phyloP scores from a whole-genome alignment of 1,140 invertebrate species.

The Drosophila watanabei region DNA sequence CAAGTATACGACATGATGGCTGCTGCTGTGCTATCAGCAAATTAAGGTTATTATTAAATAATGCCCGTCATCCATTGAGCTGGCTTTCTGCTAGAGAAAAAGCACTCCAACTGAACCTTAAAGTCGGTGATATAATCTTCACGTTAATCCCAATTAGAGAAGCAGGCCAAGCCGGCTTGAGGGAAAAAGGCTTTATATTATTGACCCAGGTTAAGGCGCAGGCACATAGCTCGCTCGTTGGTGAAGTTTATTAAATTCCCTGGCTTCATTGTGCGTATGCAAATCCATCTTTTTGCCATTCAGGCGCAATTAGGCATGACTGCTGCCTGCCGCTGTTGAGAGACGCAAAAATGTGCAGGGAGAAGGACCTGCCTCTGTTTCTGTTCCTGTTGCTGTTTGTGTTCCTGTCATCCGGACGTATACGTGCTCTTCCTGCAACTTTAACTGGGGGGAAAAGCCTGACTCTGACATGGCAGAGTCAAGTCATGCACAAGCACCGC shows the following conservation, averaged over 20 bases:
- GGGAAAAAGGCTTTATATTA: not conserved
- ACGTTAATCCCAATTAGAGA: constrained; percentile 6
- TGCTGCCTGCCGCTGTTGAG: constrained; percentile 1
- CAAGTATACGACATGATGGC: constrained; percentile 33
- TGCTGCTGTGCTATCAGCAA: constrained; percentile 25
- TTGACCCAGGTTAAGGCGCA: constrained; percentile 3
- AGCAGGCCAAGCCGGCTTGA: not conserved
- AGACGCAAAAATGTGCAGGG: constrained; percentile 5
- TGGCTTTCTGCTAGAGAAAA: not conserved
- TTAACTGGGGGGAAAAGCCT: not conserved
- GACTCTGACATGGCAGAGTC: constrained; percentile 8
- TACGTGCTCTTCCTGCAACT: constrained; percentile 16
- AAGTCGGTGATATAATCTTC: not conserved
- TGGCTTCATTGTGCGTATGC: constrained; percentile 19
- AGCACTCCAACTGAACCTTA: not conserved
- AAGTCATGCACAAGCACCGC: constrained; percentile 8
- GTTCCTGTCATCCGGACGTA: constrained; percentile 17
- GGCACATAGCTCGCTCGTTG: not conserved
- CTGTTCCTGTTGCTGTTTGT: not conserved
- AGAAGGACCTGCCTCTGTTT: not conserved
- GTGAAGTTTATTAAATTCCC: constrained; percentile 38
- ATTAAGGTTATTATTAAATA: constrained; percentile 12
- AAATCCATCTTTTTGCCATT: constrained; percentile 3
- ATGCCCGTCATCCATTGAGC: not conserved
- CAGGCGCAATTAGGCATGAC: constrained; percentile 21